These are phyloP conservation scores for Macrosteles quadrilineatus DNA, from an alignment of 1,140 invertebrate species.

Conservation along the genomic window DNA sequence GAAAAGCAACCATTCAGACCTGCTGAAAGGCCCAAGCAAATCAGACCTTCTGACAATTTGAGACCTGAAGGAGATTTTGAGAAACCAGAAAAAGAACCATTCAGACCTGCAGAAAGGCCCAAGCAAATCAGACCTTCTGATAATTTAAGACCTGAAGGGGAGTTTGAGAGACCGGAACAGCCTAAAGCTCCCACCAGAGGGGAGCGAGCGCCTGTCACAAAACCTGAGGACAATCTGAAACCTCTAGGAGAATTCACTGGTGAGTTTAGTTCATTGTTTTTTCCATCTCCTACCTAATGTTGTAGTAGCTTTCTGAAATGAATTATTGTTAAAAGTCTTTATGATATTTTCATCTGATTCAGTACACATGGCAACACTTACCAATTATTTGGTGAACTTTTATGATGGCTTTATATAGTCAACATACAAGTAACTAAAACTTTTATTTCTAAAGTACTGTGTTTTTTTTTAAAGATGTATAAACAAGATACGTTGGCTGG, in stretches of 20 bases:
- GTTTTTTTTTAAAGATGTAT: no score
- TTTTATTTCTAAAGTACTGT: no score
- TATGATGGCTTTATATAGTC: no score
- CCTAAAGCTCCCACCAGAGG: slow-evolving; percentile 52
- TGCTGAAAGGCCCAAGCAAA: slow-evolving; percentile 54
- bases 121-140: slow-evolving; percentile 50
- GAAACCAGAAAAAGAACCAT: slow-evolving; percentile 50
- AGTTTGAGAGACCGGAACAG: slow-evolving; percentile 48
- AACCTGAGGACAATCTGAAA: slow-evolving; percentile 58
- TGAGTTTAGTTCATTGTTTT: no score
- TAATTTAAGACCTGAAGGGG: slow-evolving; percentile 52
- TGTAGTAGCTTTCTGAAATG: slow-evolving; percentile 58
- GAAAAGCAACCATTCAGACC: slow-evolving; percentile 45
- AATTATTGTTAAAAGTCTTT: no score
- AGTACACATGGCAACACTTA: no score
- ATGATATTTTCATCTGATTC: no score
- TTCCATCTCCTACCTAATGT: slow-evolving; percentile 46
- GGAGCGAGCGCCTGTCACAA: slow-evolving; percentile 53
- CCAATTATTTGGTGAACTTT: no score
- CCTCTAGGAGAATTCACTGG: slow-evolving; percentile 59
- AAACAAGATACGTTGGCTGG: no score
- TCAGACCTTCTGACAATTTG: slow-evolving; percentile 58
- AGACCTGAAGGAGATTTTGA: slow-evolving; percentile 56
- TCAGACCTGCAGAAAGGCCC: slow-evolving; percentile 41
- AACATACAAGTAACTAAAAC: no score